These are phyloP conservation scores for Morus bassanus DNA, from an alignment of 2,797 vertebrate genomes.

Conservation along the genomic window DNA sequence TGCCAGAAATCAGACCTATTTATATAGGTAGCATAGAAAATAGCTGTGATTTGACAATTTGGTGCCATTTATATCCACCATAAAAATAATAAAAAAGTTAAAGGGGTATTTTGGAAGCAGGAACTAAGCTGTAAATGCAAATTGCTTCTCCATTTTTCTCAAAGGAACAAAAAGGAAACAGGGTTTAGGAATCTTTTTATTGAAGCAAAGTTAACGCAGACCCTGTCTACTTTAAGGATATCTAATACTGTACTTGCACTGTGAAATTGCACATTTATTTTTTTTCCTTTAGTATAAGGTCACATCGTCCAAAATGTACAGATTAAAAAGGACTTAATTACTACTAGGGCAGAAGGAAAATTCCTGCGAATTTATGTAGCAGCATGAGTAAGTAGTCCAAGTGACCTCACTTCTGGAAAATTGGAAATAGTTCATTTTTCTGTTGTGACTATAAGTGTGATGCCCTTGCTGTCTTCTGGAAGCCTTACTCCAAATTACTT, in stretches of 20 bases:
- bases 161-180: conserved; percentile 80
- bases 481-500: background rate
- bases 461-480: background rate
- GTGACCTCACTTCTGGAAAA: background rate
- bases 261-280: background rate
- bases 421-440: background rate
- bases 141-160: conserved; percentile 81
- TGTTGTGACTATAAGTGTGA: background rate
- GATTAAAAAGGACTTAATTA: background rate
- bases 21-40: conserved; percentile 86
- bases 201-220: conserved; percentile 81
- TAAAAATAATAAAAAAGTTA: conserved; percentile 80
- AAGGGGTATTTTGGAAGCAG: conserved; percentile 84
- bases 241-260: conserved; percentile 42
- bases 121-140: conserved; percentile 92
- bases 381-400: background rate
- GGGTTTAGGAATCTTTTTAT: conserved; percentile 83
- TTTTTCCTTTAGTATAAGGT: background rate
- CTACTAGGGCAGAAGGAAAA: background rate
- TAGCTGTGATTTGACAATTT: conserved; percentile 84
- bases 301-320: background rate
- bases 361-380: background rate
- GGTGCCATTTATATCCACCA: conserved; percentile 82
- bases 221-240: conserved; percentile 70
- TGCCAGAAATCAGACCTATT: conserved; percentile 86